These are phyloP conservation scores for Heliothis virescens DNA, from an alignment of 1,140 invertebrate species.

Conservation along the genomic window DNA sequence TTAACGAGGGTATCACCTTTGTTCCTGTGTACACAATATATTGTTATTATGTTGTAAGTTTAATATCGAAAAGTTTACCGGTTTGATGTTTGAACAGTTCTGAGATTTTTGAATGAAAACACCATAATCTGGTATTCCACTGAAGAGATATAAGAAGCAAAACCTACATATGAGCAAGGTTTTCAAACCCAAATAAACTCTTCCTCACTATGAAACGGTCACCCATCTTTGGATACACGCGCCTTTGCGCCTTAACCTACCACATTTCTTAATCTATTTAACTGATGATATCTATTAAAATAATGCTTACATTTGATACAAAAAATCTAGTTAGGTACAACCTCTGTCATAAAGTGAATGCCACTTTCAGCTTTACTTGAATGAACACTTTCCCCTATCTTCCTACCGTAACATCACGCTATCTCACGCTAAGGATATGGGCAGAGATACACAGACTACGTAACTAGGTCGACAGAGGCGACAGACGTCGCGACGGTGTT, in stretches of 20 bases:
- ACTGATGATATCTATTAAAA: too few species aligned
- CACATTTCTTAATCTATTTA: too few species aligned
- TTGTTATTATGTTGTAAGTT: background rate
- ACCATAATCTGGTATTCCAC: too few species aligned
- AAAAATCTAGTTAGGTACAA: background rate
- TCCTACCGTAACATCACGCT: background rate
- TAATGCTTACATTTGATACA: too few species aligned
- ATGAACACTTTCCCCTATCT: background rate
- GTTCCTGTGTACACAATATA: background rate
- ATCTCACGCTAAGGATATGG: background rate
- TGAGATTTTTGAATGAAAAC: background rate
- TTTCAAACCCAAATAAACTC: too few species aligned
- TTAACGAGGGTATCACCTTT: too few species aligned
- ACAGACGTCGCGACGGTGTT: constrained; percentile 69
- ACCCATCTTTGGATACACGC: too few species aligned
- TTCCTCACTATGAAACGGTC: too few species aligned
- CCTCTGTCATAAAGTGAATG: background rate
- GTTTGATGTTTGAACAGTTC: background rate
- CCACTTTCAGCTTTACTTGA: background rate
- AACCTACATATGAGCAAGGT: too few species aligned
- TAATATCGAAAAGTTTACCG: background rate
- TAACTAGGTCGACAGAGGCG: constrained; percentile 50
- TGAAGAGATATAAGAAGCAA: too few species aligned
- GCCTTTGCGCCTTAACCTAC: too few species aligned
- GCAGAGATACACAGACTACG: background rate